Percentiles rank a stretch among this genome's conserved stretches.
Evolutionary conservation across 2,888 invertebrate genomes (phyloP).

Genomic region (Hypercompe scribonia): DNA sequence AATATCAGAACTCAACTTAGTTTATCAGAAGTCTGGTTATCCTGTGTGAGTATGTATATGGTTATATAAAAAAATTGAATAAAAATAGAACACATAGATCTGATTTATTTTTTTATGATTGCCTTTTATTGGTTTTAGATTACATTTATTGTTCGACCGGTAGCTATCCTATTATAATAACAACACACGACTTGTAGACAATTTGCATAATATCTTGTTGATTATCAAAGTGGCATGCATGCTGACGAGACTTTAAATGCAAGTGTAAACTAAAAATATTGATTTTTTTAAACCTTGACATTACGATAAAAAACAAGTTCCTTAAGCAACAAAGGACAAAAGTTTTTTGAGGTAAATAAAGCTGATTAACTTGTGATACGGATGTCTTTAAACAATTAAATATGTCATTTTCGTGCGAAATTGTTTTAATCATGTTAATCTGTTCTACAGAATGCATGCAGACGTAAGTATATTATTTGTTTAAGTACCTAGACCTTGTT

Average conservation of each 20-base stretch:
- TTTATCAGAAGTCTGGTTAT: no score
- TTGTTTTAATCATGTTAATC: slow-evolving; percentile 32
- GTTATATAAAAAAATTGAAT: no score
- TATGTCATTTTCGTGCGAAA: slow-evolving; percentile 38
- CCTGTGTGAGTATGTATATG: no score
- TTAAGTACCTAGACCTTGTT: background rate
- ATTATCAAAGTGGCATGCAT: background rate
- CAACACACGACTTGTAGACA: slow-evolving; percentile 12
- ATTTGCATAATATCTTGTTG: slow-evolving; percentile 6
- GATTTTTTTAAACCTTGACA: slow-evolving; percentile 35
- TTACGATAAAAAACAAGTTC: slow-evolving; percentile 31
- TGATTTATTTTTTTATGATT: background rate
- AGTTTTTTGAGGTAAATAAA: slow-evolving; percentile 26
- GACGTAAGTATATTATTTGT: slow-evolving; percentile 1
- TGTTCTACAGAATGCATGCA: slow-evolving; percentile 18
- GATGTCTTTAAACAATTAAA: slow-evolving; percentile 29
- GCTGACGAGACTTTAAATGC: background rate
- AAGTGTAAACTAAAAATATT: background rate
- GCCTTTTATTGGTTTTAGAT: background rate
- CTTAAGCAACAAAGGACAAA: slow-evolving; percentile 24
- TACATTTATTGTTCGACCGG: background rate
- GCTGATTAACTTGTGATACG: slow-evolving; percentile 33
- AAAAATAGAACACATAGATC: no score
- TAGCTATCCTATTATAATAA: slow-evolving; percentile 13
- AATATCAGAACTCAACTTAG: no score